phyloP scores from a whole-genome alignment of 2,797 vertebrate genomes.

The Gila robusta region DNA sequence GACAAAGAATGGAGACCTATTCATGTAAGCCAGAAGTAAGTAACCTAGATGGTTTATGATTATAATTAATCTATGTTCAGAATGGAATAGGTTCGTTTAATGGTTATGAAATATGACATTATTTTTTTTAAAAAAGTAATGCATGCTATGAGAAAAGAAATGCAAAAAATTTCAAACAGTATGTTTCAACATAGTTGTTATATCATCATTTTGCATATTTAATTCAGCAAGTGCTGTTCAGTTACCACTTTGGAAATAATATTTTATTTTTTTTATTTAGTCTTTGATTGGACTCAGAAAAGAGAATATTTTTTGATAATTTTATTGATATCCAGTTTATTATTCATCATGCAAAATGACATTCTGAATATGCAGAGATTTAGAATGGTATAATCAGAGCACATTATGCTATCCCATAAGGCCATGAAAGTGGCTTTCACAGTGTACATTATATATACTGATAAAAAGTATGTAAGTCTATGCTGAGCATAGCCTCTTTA shows the following conservation, averaged over 20 bases:
- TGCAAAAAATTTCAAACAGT: too few relatives aligned
- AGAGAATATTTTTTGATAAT: background rate
- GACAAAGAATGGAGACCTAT: constrained; percentile 5
- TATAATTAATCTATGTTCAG: too few relatives aligned
- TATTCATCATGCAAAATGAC: background rate
- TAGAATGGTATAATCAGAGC: background rate
- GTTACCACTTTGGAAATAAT: too few relatives aligned
- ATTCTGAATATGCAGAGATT: background rate
- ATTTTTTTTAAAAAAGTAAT: too few relatives aligned
- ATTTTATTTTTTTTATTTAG: too few relatives aligned
- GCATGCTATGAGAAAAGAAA: too few relatives aligned
- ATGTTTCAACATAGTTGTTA: too few relatives aligned
- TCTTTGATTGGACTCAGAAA: background rate
- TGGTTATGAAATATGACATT: too few relatives aligned
- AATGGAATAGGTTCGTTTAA: too few relatives aligned
- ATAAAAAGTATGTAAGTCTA: background rate
- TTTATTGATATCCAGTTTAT: background rate
- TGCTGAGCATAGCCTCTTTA: background rate
- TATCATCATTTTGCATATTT: too few relatives aligned
- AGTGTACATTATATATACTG: background rate
- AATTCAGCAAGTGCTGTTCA: too few relatives aligned
- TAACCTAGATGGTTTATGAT: too few relatives aligned
- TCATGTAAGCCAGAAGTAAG: background rate
- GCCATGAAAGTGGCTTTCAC: background rate
- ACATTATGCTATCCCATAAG: background rate